These are phyloP conservation scores for Iphiclides podalirius DNA, from an alignment of 2,888 invertebrate species.

Conservation along the genomic window DNA sequence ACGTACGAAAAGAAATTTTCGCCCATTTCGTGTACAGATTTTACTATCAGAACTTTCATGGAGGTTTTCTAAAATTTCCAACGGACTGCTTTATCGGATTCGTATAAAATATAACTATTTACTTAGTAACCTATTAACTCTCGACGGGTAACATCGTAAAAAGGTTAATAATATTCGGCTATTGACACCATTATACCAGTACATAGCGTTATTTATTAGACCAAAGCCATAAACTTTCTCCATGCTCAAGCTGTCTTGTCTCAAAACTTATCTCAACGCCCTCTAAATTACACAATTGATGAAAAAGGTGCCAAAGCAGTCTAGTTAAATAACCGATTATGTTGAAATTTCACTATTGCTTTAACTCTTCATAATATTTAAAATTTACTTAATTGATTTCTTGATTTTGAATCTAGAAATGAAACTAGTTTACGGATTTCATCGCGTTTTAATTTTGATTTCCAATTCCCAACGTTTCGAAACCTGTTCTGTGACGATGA, in stretches of 20 bases:
- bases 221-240: constrained; percentile 21
- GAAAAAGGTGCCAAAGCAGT: background rate
- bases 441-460: too few species aligned
- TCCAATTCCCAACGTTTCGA: too few species aligned
- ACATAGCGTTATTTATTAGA: constrained; percentile 16
- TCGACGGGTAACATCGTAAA: too few species aligned
- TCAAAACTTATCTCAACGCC: constrained; percentile 2
- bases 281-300: background rate
- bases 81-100: constrained; percentile 11
- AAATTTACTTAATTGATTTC: too few species aligned
- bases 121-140: constrained; percentile 10
- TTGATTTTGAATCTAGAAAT: too few species aligned
- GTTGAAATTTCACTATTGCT: too few species aligned
- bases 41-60: constrained; percentile 17
- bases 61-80: constrained; percentile 1
- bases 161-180: constrained; percentile 18
- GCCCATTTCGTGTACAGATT: constrained; percentile 11
- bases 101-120: constrained; percentile 11
- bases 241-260: constrained; percentile 1
- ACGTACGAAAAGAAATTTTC: constrained; percentile 9
- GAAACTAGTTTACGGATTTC: too few species aligned
- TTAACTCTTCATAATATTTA: too few species aligned
- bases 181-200: constrained; percentile 19
- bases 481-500: too few species aligned
- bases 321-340: too few species aligned